These are phyloP conservation scores for Xestia c-nigrum DNA, from an alignment of 2,888 invertebrate genomes.

Conservation along the genomic window DNA sequence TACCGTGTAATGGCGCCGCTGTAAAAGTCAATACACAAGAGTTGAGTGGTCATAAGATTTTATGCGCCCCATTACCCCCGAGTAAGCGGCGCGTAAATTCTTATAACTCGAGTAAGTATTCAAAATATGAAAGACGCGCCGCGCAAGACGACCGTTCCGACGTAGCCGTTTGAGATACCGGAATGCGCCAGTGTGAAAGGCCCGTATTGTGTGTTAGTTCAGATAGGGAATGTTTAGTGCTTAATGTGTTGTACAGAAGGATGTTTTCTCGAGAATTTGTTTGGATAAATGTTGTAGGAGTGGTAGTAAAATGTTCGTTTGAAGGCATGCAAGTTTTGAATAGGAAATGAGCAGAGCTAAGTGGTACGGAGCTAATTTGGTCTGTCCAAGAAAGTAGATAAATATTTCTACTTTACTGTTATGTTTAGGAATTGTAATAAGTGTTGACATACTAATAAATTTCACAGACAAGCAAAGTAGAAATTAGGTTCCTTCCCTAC, in stretches of 20 bases:
- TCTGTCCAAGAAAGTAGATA: not conserved
- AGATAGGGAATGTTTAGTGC: slow-evolving; percentile 65
- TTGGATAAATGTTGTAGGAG: slow-evolving; percentile 43
- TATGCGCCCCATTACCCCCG: slow-evolving; percentile 86
- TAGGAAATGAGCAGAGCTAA: slow-evolving; percentile 3
- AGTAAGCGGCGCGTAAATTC: slow-evolving; percentile 89
- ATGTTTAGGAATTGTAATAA: not conserved
- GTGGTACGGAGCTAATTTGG: not conserved
- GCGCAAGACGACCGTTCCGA: slow-evolving; percentile 59
- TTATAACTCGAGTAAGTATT: slow-evolving; percentile 89
- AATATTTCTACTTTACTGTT: not conserved
- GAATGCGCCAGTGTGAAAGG: slow-evolving; percentile 58
- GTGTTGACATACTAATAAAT: not conserved
- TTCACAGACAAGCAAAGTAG: not conserved
- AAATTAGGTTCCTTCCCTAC: not conserved
- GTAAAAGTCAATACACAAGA: slow-evolving; percentile 88
- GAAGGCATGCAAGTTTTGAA: slow-evolving; percentile 5
- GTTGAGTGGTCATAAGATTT: slow-evolving; percentile 89
- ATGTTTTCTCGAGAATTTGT: slow-evolving; percentile 62
- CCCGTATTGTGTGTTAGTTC: slow-evolving; percentile 63
- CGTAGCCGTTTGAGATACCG: slow-evolving; percentile 64
- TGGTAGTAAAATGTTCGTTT: slow-evolving; percentile 20
- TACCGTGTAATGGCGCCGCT: slow-evolving; percentile 69
- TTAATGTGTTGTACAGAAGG: slow-evolving; percentile 57
- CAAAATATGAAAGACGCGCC: slow-evolving; percentile 86